Evolutionary conservation across 1,140 invertebrate species (phyloP), one percentile per base, ranked within the genome.

Genomic region (Ceratosolen solmsi): DNA sequence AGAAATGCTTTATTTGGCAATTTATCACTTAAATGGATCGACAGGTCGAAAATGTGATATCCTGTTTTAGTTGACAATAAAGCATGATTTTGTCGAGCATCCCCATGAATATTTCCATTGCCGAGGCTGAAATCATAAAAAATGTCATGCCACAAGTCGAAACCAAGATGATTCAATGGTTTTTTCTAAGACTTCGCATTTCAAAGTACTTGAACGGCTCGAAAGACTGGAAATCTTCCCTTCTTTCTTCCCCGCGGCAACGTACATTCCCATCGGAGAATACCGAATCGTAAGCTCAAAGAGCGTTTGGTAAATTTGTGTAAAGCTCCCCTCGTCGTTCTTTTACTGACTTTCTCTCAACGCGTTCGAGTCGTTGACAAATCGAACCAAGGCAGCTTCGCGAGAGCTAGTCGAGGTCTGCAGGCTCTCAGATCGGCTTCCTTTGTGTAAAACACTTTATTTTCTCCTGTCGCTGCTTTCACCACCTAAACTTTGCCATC

Each of bases 221-320:
- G 5, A 46, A 49, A 27, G 41, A 20, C 56, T 65, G 7, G 58
- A 1, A 30, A 38, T n/a, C 17, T 41, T 49, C 9, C 8, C 22
- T 25, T 3, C 41, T 49, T 36, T 65, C 25, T 60, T 30, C 17
- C 41, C 63, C 15, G 38, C 22, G 7, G 9, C 7, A 9, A 41
- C 15, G 25, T 41, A 41, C n/a, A 5, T 0, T 20, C n/a, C 9
- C 20, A 38, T 65, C 60, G 15, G 73, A 46, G 60, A 49, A 77
- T 77, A 7, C 58, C 46, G 41, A 63, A 60, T 76, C 54, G 41
- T 38, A 51, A 68, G 58, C 38, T 51, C 63, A 56, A 33, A 58
- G 70, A 80, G 79, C 70, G 56, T 73, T 73, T 51, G 70, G 79
- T 74, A 63, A 80, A 80, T 80, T 80, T 74, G 71, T 72, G 78